A percentile compares a stretch with the other conserved stretches of the same genome.
phyloP scores from a whole-genome alignment of 2,113 vertebrate species.

The Heterotis niloticus region DNA sequence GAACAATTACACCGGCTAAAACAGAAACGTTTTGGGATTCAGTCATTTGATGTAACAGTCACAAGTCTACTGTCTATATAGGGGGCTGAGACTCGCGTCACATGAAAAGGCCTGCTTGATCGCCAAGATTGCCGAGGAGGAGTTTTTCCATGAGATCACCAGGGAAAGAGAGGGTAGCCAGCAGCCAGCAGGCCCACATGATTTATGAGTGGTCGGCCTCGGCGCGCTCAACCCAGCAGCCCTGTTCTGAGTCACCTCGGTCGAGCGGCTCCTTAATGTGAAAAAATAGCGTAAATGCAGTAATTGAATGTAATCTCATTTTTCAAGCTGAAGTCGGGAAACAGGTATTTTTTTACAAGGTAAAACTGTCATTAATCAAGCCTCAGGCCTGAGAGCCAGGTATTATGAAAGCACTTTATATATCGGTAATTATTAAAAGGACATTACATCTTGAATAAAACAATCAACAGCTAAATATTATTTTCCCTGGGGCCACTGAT shows the following conservation, averaged over 20 bases:
- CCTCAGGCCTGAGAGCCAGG: background rate
- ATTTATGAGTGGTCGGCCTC: background rate
- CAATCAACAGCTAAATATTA: background rate
- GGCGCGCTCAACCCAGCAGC: background rate
- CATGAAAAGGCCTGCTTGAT: background rate
- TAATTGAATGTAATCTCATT: background rate
- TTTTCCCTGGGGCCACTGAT: background rate
- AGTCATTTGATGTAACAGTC: too few relatives aligned
- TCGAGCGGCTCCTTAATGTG: background rate
- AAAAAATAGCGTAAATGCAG: background rate
- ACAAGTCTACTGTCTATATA: too few relatives aligned
- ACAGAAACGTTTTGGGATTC: too few relatives aligned
- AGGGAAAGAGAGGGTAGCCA: background rate
- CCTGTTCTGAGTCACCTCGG: background rate
- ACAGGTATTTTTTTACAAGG: background rate
- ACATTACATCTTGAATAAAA: background rate
- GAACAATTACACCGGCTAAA: too few relatives aligned
- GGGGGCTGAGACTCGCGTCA: too few relatives aligned
- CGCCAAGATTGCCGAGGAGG: background rate
- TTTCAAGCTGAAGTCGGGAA: background rate
- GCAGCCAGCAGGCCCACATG: too few relatives aligned
- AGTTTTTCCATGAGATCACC: constrained; percentile 6
- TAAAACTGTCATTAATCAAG: background rate
- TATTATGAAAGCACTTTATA: background rate
- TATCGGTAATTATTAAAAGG: background rate